A percentile compares a stretch with the other conserved stretches of the same genome.
Conservation (phyloP, 2,888 invertebrate species). For the Meteorus cinctellus region DNA sequence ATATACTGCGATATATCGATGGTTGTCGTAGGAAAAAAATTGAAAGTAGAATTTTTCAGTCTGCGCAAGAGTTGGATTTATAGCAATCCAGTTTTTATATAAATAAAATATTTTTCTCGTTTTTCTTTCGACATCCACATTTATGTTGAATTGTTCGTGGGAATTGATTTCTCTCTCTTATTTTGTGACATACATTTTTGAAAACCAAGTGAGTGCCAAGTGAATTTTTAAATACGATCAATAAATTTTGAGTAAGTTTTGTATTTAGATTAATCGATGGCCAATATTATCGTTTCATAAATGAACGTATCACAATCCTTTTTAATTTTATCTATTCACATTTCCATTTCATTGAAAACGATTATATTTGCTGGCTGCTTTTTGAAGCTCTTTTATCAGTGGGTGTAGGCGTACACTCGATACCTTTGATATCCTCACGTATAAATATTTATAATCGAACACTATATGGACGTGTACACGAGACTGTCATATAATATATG, state of each 20-base stretch:
- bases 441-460: background rate
- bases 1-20: background rate
- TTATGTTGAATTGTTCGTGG: no score
- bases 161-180: no score
- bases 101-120: background rate
- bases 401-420: background rate
- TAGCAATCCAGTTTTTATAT: slow-evolving; percentile 18
- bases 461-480: background rate
- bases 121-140: no score
- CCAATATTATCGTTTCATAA: no score
- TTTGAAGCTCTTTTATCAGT: background rate
- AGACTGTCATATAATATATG: background rate
- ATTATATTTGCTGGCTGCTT: no score
- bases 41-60: background rate
- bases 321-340: background rate
- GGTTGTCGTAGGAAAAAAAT: background rate
- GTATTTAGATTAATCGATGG: no score
- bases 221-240: no score
- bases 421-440: background rate
- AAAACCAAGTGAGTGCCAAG: no score
- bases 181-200: no score
- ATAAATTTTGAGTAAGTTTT: no score
- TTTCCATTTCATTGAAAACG: background rate
- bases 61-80: background rate
- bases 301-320: no score